phyloP scores from a whole-genome alignment of 2,797 vertebrate species.

The Coregonus ussuriensis region DNA sequence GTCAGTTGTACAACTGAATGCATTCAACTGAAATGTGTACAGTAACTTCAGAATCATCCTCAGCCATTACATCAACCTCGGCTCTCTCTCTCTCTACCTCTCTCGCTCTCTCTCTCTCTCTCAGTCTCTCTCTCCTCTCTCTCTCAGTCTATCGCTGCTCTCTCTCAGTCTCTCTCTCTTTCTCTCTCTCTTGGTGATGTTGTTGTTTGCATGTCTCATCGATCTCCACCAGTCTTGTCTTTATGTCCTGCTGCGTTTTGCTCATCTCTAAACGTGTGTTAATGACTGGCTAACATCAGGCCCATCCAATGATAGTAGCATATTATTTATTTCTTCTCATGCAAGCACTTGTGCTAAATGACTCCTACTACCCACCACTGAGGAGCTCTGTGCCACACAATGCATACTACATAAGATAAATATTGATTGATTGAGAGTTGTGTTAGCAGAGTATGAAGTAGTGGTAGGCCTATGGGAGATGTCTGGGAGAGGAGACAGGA shows the following conservation, averaged over 20 bases:
- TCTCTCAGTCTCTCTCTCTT: slow-evolving; percentile 46
- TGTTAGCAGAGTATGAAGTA: slow-evolving; percentile 62
- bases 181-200: slow-evolving; percentile 65
- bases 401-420: slow-evolving; percentile 72
- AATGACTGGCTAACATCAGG: slow-evolving; percentile 74
- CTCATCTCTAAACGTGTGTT: slow-evolving; percentile 73
- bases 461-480: slow-evolving; percentile 28
- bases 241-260: slow-evolving; percentile 71
- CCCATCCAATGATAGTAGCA: slow-evolving; percentile 67
- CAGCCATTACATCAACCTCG: neutral
- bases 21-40: neutral
- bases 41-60: neutral
- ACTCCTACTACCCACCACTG: slow-evolving; percentile 61
- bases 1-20: too few species aligned
- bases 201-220: slow-evolving; percentile 66
- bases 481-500: slow-evolving; percentile 27
- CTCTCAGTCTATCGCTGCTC: neutral
- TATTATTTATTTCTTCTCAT: slow-evolving; percentile 76
- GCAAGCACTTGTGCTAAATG: slow-evolving; percentile 76
- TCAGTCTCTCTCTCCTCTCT: neutral
- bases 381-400: slow-evolving; percentile 51
- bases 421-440: slow-evolving; percentile 73
- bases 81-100: neutral
- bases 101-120: neutral
- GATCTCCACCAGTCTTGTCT: slow-evolving; percentile 72